Percentiles rank a stretch among this genome's conserved stretches.
phyloP scores from a whole-genome alignment of 2,888 invertebrate genomes.

The Thecophora atra region DNA sequence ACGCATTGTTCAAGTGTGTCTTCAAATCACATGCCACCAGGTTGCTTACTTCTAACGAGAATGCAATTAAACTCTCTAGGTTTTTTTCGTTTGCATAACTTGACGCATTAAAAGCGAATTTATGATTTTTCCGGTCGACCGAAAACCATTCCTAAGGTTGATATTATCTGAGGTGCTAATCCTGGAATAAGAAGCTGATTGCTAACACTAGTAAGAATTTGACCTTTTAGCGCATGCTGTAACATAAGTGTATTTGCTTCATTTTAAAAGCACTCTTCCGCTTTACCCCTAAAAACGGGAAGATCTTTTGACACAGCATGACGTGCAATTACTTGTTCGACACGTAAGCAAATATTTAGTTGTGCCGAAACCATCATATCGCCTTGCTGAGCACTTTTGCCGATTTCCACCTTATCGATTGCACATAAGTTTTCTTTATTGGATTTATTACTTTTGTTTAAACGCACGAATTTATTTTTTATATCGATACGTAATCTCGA shows the following conservation, averaged over 20 bases:
- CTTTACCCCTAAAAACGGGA: not conserved
- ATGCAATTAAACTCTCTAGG: not conserved
- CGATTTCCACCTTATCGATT: no score
- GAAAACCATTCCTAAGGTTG: not conserved
- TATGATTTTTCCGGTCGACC: slow-evolving; percentile 7
- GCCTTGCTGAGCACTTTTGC: no score
- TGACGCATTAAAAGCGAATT: not conserved
- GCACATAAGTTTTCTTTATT: no score
- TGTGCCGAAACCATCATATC: no score
- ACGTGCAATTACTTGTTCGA: no score
- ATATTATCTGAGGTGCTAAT: not conserved
- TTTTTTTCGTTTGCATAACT: not conserved
- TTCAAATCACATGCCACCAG: not conserved
- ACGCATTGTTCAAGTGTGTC: not conserved
- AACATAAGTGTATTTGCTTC: not conserved
- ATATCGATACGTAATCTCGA: no score
- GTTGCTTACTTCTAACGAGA: not conserved
- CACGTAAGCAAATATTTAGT: no score
- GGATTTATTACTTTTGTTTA: no score
- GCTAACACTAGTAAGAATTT: not conserved
- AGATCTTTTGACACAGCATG: not conserved
- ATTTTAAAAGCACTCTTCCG: slow-evolving; percentile 17
- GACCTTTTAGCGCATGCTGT: not conserved
- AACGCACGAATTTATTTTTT: not conserved
- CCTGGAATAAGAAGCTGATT: not conserved